Conservation (phyloP, 1,140 invertebrate genomes). For the Micrasema longulum region DNA sequence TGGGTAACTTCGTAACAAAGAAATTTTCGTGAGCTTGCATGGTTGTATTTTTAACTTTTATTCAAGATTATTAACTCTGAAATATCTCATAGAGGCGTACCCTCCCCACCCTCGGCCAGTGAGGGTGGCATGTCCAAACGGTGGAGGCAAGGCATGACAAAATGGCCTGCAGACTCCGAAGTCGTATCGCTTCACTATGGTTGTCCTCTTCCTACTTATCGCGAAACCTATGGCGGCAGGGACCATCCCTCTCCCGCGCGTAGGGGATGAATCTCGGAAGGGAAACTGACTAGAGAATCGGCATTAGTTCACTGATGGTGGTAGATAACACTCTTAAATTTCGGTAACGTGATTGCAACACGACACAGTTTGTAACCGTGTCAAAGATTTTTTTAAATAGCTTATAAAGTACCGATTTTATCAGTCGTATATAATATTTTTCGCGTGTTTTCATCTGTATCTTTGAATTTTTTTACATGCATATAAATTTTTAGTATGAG, state of each 20-base stretch:
- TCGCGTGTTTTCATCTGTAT: too few relatives aligned
- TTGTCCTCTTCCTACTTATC: slow-evolving; percentile 39
- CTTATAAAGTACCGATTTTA: too few relatives aligned
- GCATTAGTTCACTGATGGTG: slow-evolving; percentile 48
- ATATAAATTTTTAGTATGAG: too few relatives aligned
- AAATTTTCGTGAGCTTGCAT: too few relatives aligned
- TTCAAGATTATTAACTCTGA: too few relatives aligned
- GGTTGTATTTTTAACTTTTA: too few relatives aligned
- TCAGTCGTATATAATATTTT: too few relatives aligned
- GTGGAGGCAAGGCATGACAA: slow-evolving; percentile 52
- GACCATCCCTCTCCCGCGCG: slow-evolving; percentile 29
- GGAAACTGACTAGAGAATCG: slow-evolving; percentile 46
- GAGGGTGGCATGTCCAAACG: slow-evolving; percentile 9
- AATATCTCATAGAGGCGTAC: slow-evolving; percentile 32
- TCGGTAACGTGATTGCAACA: too few relatives aligned
- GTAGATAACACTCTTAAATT: neutral
- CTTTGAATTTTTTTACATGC: too few relatives aligned
- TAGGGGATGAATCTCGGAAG: slow-evolving; percentile 49
- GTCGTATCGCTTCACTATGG: slow-evolving; percentile 46
- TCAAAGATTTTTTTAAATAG: too few relatives aligned
- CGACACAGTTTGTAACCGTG: too few relatives aligned
- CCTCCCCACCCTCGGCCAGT: slow-evolving; percentile 30
- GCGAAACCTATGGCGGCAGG: neutral
- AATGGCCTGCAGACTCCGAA: slow-evolving; percentile 55
- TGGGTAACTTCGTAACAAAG: too few relatives aligned